Conservation (phyloP, 2,888 invertebrate genomes). For the Dryomyza anilis region DNA sequence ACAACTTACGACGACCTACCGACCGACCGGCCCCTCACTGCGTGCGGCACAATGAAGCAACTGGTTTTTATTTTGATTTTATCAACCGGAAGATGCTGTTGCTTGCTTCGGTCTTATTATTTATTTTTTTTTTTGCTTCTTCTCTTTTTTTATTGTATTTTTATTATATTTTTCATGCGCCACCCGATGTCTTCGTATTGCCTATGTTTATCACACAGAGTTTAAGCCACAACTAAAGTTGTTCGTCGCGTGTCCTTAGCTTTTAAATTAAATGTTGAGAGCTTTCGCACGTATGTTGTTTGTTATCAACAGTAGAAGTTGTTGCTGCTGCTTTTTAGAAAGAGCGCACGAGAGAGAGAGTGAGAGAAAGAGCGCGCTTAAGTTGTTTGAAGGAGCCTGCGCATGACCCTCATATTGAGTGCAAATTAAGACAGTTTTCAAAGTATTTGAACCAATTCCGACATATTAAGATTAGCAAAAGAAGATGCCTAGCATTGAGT, state of each 20-base stretch:
- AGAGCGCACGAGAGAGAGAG: neutral
- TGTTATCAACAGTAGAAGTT: neutral
- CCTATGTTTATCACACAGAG: conserved; percentile 35
- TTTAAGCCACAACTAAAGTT: conserved; percentile 50
- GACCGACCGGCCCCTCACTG: neutral
- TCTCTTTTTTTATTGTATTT: conserved; percentile 24
- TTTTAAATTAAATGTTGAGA: conserved; percentile 50
- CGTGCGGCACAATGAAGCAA: conserved; percentile 20
- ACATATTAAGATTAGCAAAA: no score
- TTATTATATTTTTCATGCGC: no score
- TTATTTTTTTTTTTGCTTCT: conserved; percentile 27
- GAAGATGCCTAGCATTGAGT: no score
- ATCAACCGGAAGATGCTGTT: neutral
- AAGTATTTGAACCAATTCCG: no score
- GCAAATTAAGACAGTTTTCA: no score
- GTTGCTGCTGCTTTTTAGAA: neutral
- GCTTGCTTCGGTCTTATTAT: neutral
- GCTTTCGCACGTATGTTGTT: neutral
- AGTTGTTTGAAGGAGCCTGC: no score
- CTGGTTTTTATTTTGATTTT: conserved; percentile 23
- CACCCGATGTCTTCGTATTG: no score
- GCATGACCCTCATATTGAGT: conserved; percentile 2
- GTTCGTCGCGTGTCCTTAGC: conserved; percentile 56
- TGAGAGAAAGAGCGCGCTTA: neutral
- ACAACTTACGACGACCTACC: neutral